Evolutionary conservation across 2,888 invertebrate species (phyloP).

Genomic region (Leucoptera coffeella): DNA sequence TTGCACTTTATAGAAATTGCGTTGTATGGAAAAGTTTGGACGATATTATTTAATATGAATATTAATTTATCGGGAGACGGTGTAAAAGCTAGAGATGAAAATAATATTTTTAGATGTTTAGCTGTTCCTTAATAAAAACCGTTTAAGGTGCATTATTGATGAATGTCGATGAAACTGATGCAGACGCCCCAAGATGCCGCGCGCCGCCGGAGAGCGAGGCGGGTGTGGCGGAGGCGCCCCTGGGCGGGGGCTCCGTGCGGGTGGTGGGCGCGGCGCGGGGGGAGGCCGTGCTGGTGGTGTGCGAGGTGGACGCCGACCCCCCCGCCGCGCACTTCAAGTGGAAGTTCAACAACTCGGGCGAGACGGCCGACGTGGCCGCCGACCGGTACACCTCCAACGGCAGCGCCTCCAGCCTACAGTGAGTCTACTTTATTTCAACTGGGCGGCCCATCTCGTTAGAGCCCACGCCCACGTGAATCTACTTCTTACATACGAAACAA

Average conservation of each 20-base stretch:
- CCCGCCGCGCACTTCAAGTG: slow-evolving; percentile 85
- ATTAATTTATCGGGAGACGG: too few relatives aligned
- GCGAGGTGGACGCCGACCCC: slow-evolving; percentile 89
- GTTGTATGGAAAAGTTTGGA: too few relatives aligned
- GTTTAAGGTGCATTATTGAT: too few relatives aligned
- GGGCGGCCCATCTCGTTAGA: not conserved
- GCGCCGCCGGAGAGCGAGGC: slow-evolving; percentile 12
- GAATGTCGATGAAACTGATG: too few relatives aligned
- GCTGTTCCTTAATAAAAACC: too few relatives aligned
- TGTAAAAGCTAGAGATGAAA: too few relatives aligned
- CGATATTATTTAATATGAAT: too few relatives aligned
- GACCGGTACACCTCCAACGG: slow-evolving; percentile 76
- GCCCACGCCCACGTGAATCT: not conserved
- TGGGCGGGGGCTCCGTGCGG: slow-evolving; percentile 64
- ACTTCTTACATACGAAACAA: too few relatives aligned
- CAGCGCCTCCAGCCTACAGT: slow-evolving; percentile 63
- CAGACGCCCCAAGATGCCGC: slow-evolving; percentile 81
- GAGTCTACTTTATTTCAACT: slow-evolving; percentile 9
- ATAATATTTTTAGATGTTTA: too few relatives aligned
- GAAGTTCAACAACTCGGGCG: slow-evolving; percentile 93
- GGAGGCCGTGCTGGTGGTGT: slow-evolving; percentile 79
- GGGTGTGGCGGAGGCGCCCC: slow-evolving; percentile 67
- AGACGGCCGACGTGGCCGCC: slow-evolving; percentile 75
- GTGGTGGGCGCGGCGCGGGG: slow-evolving; percentile 85
- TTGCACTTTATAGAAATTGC: too few relatives aligned